Percentiles rank a stretch among this genome's conserved stretches.
These are phyloP conservation scores for Chrysogorgia sp. DNA, from an alignment of 92 coral and sea anemone genomes.

Conservation along the genomic window DNA sequence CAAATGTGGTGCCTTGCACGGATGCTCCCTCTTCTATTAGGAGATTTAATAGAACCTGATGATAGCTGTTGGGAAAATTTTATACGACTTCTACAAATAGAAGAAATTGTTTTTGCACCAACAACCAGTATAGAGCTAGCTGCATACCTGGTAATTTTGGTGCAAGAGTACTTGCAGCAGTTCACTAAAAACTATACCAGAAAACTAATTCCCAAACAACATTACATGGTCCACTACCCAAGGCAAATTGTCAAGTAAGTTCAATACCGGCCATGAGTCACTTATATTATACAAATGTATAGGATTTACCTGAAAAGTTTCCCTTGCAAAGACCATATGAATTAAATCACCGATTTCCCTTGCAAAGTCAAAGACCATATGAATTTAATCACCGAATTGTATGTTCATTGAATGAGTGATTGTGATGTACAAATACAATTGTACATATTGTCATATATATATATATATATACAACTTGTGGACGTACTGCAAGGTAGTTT, in stretches of 20 bases:
- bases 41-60: constrained; percentile 57
- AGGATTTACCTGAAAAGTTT: not conserved
- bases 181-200: constrained; percentile 41
- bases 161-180: constrained; percentile 54
- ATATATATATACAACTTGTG: too few species aligned
- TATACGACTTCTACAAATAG: constrained; percentile 48
- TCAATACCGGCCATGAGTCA: not conserved
- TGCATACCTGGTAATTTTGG: constrained; percentile 63
- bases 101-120: constrained; percentile 69
- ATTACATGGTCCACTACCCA: constrained; percentile 73
- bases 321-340: not conserved
- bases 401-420: too few species aligned
- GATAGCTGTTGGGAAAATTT: constrained; percentile 61
- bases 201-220: constrained; percentile 64
- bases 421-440: too few species aligned
- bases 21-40: constrained; percentile 57
- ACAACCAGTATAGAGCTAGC: constrained; percentile 52
- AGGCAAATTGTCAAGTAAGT: constrained; percentile 66
- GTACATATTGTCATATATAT: too few species aligned
- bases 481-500: too few species aligned
- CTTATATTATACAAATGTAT: not conserved
- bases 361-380: too few species aligned
- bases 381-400: too few species aligned
- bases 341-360: not conserved
- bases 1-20: constrained; percentile 77